A percentile compares a stretch with the other conserved stretches of the same genome.
phyloP scores from a whole-genome alignment of 2,113 vertebrate species.

The Cephalopterus ornatus region DNA sequence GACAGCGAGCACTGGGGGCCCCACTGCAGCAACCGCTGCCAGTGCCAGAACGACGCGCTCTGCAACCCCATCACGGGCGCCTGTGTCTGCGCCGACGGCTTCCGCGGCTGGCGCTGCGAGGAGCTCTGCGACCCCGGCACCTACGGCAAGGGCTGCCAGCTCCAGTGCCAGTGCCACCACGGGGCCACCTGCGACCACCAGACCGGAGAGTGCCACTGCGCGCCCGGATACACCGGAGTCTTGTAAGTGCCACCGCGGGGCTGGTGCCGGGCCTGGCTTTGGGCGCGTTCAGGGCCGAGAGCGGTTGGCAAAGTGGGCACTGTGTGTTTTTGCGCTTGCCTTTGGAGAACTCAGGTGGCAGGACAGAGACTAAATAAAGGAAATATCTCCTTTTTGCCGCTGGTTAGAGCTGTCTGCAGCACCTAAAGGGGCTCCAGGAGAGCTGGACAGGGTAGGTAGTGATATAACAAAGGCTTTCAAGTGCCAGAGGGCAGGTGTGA shows the following conservation, averaged over 20 bases:
- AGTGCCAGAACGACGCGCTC: constrained; percentile 93
- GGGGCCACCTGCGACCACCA: constrained; percentile 91
- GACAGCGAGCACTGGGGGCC: constrained; percentile 97
- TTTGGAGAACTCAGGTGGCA: neutral
- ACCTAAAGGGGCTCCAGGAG: neutral
- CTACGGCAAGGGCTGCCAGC: constrained; percentile 93
- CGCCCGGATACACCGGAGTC: constrained; percentile 90
- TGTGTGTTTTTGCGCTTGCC: neutral
- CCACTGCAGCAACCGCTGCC: constrained; percentile 97
- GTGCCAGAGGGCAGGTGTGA: accelerated
- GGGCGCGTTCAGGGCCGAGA: neutral
- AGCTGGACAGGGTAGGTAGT: neutral
- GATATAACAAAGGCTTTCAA: neutral
- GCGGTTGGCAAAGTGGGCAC: neutral
- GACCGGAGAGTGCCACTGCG: constrained; percentile 95
- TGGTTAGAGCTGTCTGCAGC: neutral
- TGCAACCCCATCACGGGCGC: constrained; percentile 99
- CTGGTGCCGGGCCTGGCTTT: too few relatives aligned
- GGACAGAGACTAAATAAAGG: neutral
- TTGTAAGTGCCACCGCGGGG: constrained; percentile 73
- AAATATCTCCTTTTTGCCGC: neutral
- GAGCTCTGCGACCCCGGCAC: constrained; percentile 87
- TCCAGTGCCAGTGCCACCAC: constrained; percentile 91
- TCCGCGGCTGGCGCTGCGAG: constrained; percentile 96
- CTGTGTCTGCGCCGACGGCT: constrained; percentile 93